phyloP scores from a whole-genome alignment of 2,888 invertebrate species.

The Galerucella nymphaeae region DNA sequence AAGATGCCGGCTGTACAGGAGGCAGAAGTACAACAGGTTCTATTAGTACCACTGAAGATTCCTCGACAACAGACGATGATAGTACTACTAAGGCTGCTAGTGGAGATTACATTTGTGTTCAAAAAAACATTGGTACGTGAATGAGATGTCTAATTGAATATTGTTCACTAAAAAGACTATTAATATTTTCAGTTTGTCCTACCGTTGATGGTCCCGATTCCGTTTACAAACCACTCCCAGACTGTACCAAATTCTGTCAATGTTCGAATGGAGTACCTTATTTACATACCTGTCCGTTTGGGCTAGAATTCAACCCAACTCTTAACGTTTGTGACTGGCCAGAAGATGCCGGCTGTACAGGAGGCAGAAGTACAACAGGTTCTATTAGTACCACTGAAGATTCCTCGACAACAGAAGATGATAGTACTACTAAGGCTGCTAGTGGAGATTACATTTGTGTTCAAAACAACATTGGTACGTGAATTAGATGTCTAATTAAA shows the following conservation, averaged over 20 bases:
- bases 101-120: neutral
- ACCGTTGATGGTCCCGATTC: slow-evolving; percentile 23
- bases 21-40: neutral
- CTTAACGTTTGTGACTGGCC: slow-evolving; percentile 48
- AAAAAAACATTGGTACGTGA: too few species aligned
- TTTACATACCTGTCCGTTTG: slow-evolving; percentile 42
- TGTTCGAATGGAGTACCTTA: slow-evolving; percentile 46
- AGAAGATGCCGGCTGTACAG: slow-evolving; percentile 46
- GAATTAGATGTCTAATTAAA: too few species aligned
- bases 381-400: slow-evolving; percentile 12
- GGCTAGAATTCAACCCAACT: slow-evolving; percentile 44
- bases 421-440: neutral
- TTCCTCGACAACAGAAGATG: neutral
- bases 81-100: neutral
- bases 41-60: slow-evolving; percentile 15
- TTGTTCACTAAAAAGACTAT: too few species aligned
- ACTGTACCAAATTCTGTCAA: slow-evolving; percentile 44
- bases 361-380: neutral
- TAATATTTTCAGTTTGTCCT: slow-evolving; percentile 30
- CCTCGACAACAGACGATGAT: neutral
- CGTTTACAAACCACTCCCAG: slow-evolving; percentile 33
- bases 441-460: neutral
- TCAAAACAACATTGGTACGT: too few species aligned
- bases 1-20: slow-evolving; percentile 47
- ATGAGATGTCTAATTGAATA: too few species aligned